Evolutionary conservation across 1,140 invertebrate species (phyloP), one percentile per base, ranked within the genome.

Genomic region (Leptoteleia sp.): DNA sequence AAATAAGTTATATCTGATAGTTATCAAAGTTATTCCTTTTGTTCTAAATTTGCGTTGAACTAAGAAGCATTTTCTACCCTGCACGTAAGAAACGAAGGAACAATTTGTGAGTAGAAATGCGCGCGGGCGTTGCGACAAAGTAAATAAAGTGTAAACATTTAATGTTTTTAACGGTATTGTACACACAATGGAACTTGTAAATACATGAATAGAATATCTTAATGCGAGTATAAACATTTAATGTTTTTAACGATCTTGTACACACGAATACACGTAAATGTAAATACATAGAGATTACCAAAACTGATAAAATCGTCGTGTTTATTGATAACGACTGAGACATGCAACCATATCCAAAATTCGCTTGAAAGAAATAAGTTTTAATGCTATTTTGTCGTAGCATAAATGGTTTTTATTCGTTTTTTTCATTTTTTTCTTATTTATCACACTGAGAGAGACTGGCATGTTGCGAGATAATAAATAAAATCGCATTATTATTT

Each of bases 241-340:
- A 88, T 87, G 84, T 88, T 88, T 88, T 88, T 88, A 88, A 87
- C 82, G 82, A 87, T 87, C 85, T 88, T 88, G 87, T 88, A 88
- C 85, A 88, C 86, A 87, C 73, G 80, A 81, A 85, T 86, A 87
- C 81, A 86, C 81, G 79, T 87, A 85, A 88, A 82, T 88, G 87
- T 88, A 88, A 88, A 87, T 88, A 88, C 81, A 87, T 87, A 83
- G 81, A 85, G 83, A 85, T 84, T 84, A 87, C 81, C 80, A 76
- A 83, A 87, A 85, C 79, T 77, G 62, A 75, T 65, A 42, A 75
- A 50, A 42, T 67, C 27, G 48, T 65, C 38, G 43, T 55, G 37
- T 65, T 77, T 61, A 79, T 76, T 76, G 15, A 68, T 64, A 48
- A 68, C 45, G 38, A 68, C 50, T 50, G 16, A 31, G 55, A 68